phyloP scores from a whole-genome alignment of 2,888 invertebrate species.

The Xestoiulus laeticollis region DNA sequence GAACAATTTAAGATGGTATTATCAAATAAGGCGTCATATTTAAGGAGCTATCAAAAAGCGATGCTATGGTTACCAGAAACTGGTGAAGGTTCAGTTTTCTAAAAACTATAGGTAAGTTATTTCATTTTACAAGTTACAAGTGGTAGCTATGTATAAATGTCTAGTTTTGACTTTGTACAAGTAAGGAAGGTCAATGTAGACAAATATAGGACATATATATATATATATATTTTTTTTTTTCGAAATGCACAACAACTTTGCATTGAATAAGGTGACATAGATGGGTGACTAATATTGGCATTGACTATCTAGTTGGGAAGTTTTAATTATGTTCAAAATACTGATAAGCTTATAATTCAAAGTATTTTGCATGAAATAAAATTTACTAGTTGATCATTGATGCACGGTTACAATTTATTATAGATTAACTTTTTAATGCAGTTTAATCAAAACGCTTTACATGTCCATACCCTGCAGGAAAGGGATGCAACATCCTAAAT shows the following conservation, averaged over 20 bases:
- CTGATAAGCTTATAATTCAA: background rate
- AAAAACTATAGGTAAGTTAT: background rate
- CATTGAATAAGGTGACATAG: background rate
- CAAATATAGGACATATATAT: background rate
- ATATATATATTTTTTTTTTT: too few species aligned
- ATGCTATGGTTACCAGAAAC: background rate
- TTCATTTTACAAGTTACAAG: background rate
- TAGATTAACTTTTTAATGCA: background rate
- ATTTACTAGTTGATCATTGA: background rate
- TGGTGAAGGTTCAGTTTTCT: background rate
- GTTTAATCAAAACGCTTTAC: background rate
- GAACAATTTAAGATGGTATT: conserved; percentile 6
- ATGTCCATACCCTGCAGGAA: background rate
- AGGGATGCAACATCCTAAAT: background rate
- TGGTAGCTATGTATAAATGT: background rate
- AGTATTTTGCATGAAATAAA: background rate
- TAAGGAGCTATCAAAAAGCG: background rate
- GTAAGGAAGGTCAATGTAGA: background rate
- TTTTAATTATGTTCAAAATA: background rate
- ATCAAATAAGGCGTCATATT: background rate
- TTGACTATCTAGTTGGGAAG: background rate
- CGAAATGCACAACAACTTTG: too few species aligned
- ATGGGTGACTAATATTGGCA: background rate
- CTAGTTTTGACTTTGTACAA: background rate
- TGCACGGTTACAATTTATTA: background rate